A percentile compares a stretch with the other conserved stretches of the same genome.
These are phyloP conservation scores for Brachyistius frenatus DNA, from an alignment of 2,113 vertebrate genomes.

Conservation along the genomic window DNA sequence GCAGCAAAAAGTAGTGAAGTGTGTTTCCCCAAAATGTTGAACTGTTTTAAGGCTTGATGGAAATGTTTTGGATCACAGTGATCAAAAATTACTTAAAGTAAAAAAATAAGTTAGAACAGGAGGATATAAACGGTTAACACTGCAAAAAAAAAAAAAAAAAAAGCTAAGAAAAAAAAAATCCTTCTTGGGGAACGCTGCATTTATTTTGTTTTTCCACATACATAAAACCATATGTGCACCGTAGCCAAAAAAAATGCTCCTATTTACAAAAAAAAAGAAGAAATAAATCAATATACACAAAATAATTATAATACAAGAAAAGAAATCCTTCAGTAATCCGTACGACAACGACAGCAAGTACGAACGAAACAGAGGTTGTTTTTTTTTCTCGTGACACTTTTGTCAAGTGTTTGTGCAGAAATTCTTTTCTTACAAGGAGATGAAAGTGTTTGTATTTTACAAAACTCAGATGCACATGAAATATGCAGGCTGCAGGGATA, in stretches of 20 bases:
- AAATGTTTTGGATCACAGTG: too few species aligned
- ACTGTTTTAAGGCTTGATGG: too few species aligned
- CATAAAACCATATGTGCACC: conserved; percentile 71
- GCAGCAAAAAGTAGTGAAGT: too few species aligned
- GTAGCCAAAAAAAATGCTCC: conserved; percentile 68
- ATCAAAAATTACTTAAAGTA: too few species aligned
- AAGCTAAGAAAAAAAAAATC: not conserved
- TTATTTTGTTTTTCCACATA: conserved; percentile 67
- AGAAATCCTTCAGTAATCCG: conserved; percentile 69
- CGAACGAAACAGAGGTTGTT: conserved; percentile 31
- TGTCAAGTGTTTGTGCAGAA: conserved; percentile 72
- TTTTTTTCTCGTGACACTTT: conserved; percentile 38
- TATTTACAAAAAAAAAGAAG: conserved; percentile 75
- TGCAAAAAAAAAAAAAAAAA: too few species aligned
- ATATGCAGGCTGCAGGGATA: conserved; percentile 43
- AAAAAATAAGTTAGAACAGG: too few species aligned
- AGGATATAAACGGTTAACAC: too few species aligned
- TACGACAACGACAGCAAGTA: conserved; percentile 52
- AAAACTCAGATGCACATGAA: conserved; percentile 60
- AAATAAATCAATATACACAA: conserved; percentile 58
- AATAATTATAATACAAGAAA: conserved; percentile 69
- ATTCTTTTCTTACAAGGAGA: conserved; percentile 62
- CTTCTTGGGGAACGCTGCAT: conserved; percentile 48
- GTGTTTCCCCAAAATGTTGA: too few species aligned
- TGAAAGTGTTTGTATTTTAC: conserved; percentile 61